A percentile compares a stretch with the other conserved stretches of the same genome.
Conservation (phyloP, 2,888 invertebrate species). For the Drosophila pseudotalamancana region DNA sequence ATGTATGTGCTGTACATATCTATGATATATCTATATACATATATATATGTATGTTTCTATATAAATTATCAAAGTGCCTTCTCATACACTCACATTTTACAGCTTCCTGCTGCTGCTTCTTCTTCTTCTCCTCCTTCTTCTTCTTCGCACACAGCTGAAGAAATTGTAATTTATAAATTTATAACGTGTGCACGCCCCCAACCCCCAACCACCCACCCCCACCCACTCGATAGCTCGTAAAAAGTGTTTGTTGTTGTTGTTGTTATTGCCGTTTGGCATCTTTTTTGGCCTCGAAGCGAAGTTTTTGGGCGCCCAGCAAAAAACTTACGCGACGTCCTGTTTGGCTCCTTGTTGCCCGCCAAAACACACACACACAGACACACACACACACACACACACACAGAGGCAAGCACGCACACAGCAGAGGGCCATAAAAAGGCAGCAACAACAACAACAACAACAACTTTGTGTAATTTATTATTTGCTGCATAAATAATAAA, state of each 20-base stretch:
- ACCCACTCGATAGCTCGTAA: constrained; percentile 2
- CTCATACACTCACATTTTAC: background rate
- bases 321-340: constrained; percentile 39
- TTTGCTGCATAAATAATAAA: constrained; percentile 82
- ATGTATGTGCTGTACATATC: background rate
- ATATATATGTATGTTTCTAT: background rate
- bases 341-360: constrained; percentile 45
- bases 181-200: constrained; percentile 60
- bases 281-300: constrained; percentile 6
- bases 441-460: constrained; percentile 28
- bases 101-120: background rate
- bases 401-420: constrained; percentile 17
- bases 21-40: constrained; percentile 14
- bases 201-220: constrained; percentile 19
- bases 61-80: constrained; percentile 48
- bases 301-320: constrained; percentile 52
- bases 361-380: constrained; percentile 51
- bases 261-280: background rate
- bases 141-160: constrained; percentile 19
- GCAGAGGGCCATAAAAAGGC: constrained; percentile 32
- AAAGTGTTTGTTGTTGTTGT: background rate
- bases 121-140: background rate
- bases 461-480: constrained; percentile 81
- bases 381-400: constrained; percentile 24
- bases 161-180: constrained; percentile 84